These are phyloP conservation scores for Lasius fuliginosus DNA, from an alignment of 2,888 invertebrate genomes.

Conservation along the genomic window DNA sequence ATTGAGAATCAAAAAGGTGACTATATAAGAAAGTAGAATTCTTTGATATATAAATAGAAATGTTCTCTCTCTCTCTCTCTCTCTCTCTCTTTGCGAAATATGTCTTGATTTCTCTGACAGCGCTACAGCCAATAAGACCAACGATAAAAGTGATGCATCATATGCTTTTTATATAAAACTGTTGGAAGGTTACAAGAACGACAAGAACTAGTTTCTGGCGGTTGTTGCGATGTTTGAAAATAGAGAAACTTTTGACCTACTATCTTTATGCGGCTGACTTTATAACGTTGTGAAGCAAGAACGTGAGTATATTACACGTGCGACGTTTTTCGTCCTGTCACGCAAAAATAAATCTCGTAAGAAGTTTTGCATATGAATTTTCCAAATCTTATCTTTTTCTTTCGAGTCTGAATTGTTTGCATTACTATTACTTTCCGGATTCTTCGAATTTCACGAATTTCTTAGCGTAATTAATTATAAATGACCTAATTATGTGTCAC, in stretches of 20 bases:
- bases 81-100: not conserved
- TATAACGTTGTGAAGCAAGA: constrained; percentile 7
- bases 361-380: not conserved
- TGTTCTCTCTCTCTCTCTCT: constrained; percentile 1
- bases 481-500: not conserved
- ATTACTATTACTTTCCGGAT: not conserved
- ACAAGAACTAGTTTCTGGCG: not conserved
- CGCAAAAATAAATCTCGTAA: not conserved
- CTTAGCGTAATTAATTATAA: not conserved
- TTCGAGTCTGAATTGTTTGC: not conserved
- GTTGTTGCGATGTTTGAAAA: constrained; percentile 22
- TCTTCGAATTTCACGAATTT: not conserved
- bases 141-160: constrained; percentile 29
- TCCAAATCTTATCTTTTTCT: not conserved
- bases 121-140: not conserved
- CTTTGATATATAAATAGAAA: not conserved
- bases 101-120: not conserved
- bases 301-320: not conserved
- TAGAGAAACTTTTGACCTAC: constrained; percentile 16
- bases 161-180: constrained; percentile 30
- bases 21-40: not conserved
- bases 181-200: not conserved
- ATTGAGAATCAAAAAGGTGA: not conserved
- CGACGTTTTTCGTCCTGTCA: not conserved
- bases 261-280: constrained; percentile 24